Percentiles rank a stretch among this genome's conserved stretches.
phyloP scores from a whole-genome alignment of 2,113 vertebrate genomes.

The Cepphus grylle region DNA sequence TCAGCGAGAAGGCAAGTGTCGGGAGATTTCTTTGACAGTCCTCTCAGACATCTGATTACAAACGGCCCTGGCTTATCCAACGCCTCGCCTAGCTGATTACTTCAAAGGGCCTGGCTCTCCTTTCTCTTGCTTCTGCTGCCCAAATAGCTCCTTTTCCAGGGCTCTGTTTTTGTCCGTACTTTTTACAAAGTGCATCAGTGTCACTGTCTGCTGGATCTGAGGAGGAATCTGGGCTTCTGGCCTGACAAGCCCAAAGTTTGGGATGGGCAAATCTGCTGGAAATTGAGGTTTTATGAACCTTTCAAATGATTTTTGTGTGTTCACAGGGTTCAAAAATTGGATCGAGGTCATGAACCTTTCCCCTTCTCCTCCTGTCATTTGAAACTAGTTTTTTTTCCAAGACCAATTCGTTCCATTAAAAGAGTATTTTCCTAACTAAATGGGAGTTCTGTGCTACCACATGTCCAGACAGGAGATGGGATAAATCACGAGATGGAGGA shows the following conservation, averaged over 20 bases:
- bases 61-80: constrained; percentile 36
- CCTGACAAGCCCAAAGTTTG: background rate
- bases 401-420: background rate
- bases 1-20: constrained; percentile 63
- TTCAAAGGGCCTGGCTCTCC: constrained; percentile 52
- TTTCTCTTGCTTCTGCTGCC: background rate
- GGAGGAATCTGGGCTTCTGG: background rate
- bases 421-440: constrained; percentile 9
- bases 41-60: constrained; percentile 66
- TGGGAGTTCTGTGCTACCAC: background rate
- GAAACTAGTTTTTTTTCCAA: background rate
- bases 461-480: background rate
- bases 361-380: background rate
- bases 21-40: constrained; percentile 63
- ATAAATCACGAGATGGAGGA: background rate
- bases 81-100: constrained; percentile 1
- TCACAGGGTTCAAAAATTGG: background rate
- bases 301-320: background rate
- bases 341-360: background rate
- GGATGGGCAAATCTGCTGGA: background rate
- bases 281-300: background rate
- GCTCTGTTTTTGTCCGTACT: background rate
- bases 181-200: background rate
- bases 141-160: constrained; percentile 6
- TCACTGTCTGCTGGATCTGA: background rate